A percentile compares a stretch with the other conserved stretches of the same genome.
phyloP scores from a whole-genome alignment of 1,140 invertebrate genomes.

The Leguminivora glycinivorella region DNA sequence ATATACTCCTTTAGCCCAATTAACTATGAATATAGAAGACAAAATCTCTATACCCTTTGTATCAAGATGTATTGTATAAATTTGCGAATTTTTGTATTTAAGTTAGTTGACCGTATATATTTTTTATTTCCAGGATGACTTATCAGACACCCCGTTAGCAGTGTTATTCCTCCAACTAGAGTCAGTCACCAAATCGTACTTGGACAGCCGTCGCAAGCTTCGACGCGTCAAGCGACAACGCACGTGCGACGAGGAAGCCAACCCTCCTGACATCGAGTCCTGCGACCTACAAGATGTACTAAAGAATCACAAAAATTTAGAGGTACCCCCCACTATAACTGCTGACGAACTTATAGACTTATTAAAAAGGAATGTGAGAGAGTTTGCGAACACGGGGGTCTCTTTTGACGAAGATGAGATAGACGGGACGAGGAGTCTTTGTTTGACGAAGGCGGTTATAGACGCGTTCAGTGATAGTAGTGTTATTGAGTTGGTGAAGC shows the following conservation, averaged over 20 bases:
- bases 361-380: slow-evolving; percentile 61
- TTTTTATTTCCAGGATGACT: slow-evolving; percentile 64
- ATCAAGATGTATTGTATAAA: not conserved
- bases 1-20: too few relatives aligned
- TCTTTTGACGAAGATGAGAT: slow-evolving; percentile 56
- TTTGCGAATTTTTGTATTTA: not conserved
- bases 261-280: slow-evolving; percentile 39
- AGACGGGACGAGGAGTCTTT: slow-evolving; percentile 57
- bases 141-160: slow-evolving; percentile 69
- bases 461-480: slow-evolving; percentile 63
- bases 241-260: slow-evolving; percentile 52
- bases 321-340: slow-evolving; percentile 50
- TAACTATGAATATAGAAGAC: too few relatives aligned
- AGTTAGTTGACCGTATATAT: not conserved
- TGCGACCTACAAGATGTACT: slow-evolving; percentile 56
- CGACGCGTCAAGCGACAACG: slow-evolving; percentile 67
- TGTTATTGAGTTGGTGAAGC: slow-evolving; percentile 67
- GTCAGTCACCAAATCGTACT: slow-evolving; percentile 61
- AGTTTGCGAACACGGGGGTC: slow-evolving; percentile 46
- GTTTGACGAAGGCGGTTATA: slow-evolving; percentile 67
- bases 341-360: slow-evolving; percentile 58
- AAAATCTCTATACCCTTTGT: too few relatives aligned
- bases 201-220: slow-evolving; percentile 63
- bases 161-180: slow-evolving; percentile 74
- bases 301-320: slow-evolving; percentile 54